phyloP scores from a whole-genome alignment of 2,888 invertebrate species.

The Lymantria dispar region DNA sequence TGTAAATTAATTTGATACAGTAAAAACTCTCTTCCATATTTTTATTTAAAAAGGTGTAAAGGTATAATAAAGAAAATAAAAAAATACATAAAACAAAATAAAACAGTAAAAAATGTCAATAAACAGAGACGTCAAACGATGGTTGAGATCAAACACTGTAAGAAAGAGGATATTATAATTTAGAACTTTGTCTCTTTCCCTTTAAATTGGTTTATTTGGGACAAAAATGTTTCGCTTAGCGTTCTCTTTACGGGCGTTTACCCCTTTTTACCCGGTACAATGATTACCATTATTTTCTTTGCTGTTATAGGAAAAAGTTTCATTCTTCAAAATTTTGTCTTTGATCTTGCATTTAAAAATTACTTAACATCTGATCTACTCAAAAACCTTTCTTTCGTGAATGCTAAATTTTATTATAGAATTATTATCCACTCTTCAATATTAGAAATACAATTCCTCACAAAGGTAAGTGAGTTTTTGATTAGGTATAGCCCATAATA shows the following conservation, averaged over 20 bases:
- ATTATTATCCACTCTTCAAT: too few relatives aligned
- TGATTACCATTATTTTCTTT: not conserved
- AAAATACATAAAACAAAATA: constrained; percentile 11
- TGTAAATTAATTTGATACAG: constrained; percentile 13
- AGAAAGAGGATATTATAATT: constrained; percentile 1
- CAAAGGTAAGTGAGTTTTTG: too few relatives aligned
- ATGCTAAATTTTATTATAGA: too few relatives aligned
- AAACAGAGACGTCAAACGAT: constrained; percentile 5
- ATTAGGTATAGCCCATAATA: too few relatives aligned
- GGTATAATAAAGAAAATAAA: constrained; percentile 1
- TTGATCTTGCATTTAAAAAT: too few relatives aligned
- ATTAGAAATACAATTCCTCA: too few relatives aligned
- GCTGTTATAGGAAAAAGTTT: not conserved
- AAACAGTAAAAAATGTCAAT: constrained; percentile 14
- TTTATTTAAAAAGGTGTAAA: constrained; percentile 17
- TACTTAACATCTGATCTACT: too few relatives aligned
- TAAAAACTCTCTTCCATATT: constrained; percentile 17
- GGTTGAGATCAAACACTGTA: not conserved
- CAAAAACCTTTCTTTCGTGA: too few relatives aligned
- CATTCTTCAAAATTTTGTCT: not conserved
- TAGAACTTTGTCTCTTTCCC: not conserved
- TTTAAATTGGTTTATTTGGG: not conserved
- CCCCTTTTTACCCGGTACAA: not conserved
- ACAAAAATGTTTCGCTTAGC: not conserved
- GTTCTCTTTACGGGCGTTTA: not conserved